Evolutionary conservation across 1,140 invertebrate genomes (phyloP), one percentile per base, ranked within the genome.

Genomic region (Saccostrea cuccullata): DNA sequence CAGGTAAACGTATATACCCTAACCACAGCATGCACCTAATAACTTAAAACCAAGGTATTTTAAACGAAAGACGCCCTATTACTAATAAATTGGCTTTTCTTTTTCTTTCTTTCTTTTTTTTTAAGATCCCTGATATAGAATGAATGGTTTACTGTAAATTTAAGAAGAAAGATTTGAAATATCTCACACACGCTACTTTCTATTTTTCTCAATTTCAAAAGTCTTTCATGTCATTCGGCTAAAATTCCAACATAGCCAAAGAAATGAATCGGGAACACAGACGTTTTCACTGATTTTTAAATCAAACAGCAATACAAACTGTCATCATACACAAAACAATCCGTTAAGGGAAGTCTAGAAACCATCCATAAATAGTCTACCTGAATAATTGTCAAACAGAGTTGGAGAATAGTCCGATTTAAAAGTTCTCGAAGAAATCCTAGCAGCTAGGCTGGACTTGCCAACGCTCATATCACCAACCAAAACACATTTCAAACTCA

Each of bases 391-490:
- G 85, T 91, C 91, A 73, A 91, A 91, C 40, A 91, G 20, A 17
- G 92, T 92, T 17, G 92, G 92, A 70, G 87, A 77, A 84, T 92
- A 91, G 17, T 91, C 90, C 55, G 36, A 88, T 82, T 88, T 88
- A 84, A 91, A 92, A 73, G 89, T 85, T 70, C 90, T 92, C 12
- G 87, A 90, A 30, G 91, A 84, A 23, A 91, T 87, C 64, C 90
- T 89, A 15, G 88, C 84, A 55, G 89, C 83, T 83, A 92, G 86
- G n/a, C 90, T 90, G 47, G 90, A 91, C 88, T 92, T 92, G 96
- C 98, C 98, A 40, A 99, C 98, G 55, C 98, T 98, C 93, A 98
- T 98, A 95, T 98, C 98, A 20, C 95, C 95, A 23, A 98, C 98
- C 40, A 99, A 98, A 85, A 99, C 98, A 96, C 98, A 99, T 95